Base-by-base conservation (phyloP, 2,888 invertebrate species). In the Drosophila dives region DNA sequence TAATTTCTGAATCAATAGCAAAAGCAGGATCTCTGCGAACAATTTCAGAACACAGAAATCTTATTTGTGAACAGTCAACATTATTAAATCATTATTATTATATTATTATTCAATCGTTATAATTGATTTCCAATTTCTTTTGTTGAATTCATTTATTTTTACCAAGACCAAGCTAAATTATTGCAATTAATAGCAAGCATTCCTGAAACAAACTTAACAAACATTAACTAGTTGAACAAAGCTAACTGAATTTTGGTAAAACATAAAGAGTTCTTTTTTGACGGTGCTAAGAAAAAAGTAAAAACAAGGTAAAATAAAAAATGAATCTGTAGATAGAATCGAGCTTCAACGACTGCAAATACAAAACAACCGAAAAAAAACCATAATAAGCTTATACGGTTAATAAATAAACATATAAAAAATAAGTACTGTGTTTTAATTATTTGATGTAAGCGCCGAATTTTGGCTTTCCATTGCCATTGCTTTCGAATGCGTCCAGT, bases 381-480 rank as follows among this genome's bases (percentile, higher is more conserved):
- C 20, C 36, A 54, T 12, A 60, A 32, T 11, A 53, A 33, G 7
- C 34, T 26, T 5, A 15, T 58, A 49, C n/a, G 17, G 23, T 12
- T n/a, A 40, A 38, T 65, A 15, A 15, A 64, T n/a, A 17, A 32
- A 55, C 20, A 34, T 51, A 59, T 33, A 55, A 23, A 36, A 72
- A 56, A 55, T 58, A 49, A 45, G 33, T 65, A 29, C 56, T 58
- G 32, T 54, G 40, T 17, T 11, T 53, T 50, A 53, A 56, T 33
- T 48, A 42, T 65, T 62, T 76, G 32, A 29, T 61, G 64, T 54
- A 26, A 17, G 42, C 58, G 11, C 40, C 32, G 33, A 68, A 45
- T 53, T 64, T 69, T 53, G 63, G 55, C n/a, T n/a, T n/a, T n/a
- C n/a, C n/a, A n/a, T n/a, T n/a, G n/a, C 38, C 12, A 71, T 58